Percentiles rank a stretch among this genome's conserved stretches.
Conservation (phyloP, 2,797 vertebrate species). For the Hippocampus kuda region DNA sequence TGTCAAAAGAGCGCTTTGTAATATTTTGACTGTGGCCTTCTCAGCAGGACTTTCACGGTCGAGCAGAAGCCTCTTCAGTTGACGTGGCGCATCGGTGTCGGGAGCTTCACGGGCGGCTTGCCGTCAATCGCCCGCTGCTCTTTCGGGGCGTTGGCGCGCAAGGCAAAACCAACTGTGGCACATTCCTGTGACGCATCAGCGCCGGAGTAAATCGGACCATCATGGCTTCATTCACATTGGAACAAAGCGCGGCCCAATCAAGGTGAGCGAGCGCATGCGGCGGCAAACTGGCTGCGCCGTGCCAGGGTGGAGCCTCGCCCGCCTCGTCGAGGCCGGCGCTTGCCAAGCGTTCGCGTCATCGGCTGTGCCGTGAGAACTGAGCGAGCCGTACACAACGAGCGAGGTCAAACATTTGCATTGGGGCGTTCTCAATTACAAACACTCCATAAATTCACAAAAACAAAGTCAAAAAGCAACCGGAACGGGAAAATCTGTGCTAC, state of each 20-base stretch:
- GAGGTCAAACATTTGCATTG: no score
- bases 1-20: background rate
- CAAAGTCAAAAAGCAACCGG: no score
- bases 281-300: background rate
- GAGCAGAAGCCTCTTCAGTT: conserved; percentile 49
- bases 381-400: no score
- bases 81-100: conserved; percentile 52
- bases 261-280: background rate
- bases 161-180: background rate
- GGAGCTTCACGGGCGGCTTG: conserved; percentile 53
- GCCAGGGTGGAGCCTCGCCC: background rate
- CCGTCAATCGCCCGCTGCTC: conserved; percentile 38
- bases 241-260: background rate
- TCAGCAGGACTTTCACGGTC: conserved; percentile 58
- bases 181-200: conserved; percentile 5
- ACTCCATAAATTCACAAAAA: no score
- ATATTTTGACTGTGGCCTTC: background rate
- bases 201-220: background rate
- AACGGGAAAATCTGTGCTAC: no score
- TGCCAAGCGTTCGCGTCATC: background rate
- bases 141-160: conserved; percentile 3
- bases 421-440: no score
- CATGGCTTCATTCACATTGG: background rate
- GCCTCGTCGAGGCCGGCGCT: background rate
- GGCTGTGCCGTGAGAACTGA: no score